These are phyloP conservation scores for Blomia tropicalis DNA, from an alignment of 2,888 invertebrate species.

Conservation along the genomic window DNA sequence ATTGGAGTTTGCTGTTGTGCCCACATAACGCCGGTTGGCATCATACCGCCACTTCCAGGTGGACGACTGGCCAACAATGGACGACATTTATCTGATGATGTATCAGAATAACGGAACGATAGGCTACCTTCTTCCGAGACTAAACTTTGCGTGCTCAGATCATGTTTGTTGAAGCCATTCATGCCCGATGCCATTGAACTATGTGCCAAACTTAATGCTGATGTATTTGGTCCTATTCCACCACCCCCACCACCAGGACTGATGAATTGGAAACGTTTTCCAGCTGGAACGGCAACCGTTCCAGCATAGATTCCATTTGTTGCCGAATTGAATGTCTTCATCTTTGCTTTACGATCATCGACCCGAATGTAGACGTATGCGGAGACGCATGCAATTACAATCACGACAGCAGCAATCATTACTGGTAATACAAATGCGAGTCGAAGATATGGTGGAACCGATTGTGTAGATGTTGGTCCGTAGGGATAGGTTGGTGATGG, in stretches of 20 bases:
- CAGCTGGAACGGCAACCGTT: conserved; percentile 21
- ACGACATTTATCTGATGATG: conserved; percentile 17
- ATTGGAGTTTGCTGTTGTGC: conserved; percentile 25
- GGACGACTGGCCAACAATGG: conserved; percentile 24
- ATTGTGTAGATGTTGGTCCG: background rate
- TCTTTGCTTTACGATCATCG: conserved; percentile 23
- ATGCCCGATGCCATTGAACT: no score
- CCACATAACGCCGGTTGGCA: conserved; percentile 22
- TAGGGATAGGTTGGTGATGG: background rate
- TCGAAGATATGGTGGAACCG: conserved; percentile 24
- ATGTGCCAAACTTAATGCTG: background rate
- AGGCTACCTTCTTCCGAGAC: conserved; percentile 24
- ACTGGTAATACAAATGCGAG: conserved; percentile 22
- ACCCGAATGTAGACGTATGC: conserved; percentile 24
- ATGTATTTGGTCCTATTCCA: conserved; percentile 19
- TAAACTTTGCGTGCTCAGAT: conserved; percentile 15
- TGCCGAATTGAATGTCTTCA: background rate
- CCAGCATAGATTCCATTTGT: conserved; percentile 8
- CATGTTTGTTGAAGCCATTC: background rate
- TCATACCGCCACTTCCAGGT: background rate
- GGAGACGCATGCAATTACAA: conserved; percentile 25
- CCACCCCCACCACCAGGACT: background rate
- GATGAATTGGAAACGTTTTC: conserved; percentile 16
- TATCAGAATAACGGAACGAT: conserved; percentile 23
- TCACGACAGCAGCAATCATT: conserved; percentile 23